These are phyloP conservation scores for Phyto melanocephala DNA, from an alignment of 2,888 invertebrate species.

Conservation along the genomic window DNA sequence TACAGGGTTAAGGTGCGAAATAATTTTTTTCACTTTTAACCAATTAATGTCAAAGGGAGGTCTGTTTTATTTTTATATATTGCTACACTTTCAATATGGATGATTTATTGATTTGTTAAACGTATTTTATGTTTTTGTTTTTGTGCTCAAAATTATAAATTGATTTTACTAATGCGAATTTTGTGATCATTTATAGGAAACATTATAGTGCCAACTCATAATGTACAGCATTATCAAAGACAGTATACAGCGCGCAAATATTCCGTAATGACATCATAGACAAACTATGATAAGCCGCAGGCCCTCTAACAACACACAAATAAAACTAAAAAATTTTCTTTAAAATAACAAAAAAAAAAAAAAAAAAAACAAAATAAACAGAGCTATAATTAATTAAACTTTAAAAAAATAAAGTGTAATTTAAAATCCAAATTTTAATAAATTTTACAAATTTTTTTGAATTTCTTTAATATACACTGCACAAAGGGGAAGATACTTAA, in stretches of 20 bases:
- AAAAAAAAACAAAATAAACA: conserved; percentile 57
- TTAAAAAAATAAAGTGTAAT: conserved; percentile 33
- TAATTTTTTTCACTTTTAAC: conserved; percentile 22
- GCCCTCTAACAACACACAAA: not conserved
- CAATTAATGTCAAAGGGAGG: conserved; percentile 42
- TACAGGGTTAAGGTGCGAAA: conserved; percentile 41
- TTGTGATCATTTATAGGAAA: conserved; percentile 62
- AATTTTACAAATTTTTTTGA: too few species aligned
- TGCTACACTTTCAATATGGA: not conserved
- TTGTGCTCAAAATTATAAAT: not conserved
- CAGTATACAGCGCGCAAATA: conserved; percentile 78
- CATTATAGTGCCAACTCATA: conserved; percentile 70
- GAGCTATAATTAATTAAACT: not conserved
- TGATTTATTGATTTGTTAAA: conserved; percentile 47
- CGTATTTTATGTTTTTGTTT: not conserved
- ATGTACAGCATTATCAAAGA: conserved; percentile 79
- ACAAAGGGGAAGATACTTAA: not conserved
- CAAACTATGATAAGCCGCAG: not conserved
- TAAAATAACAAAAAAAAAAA: conserved; percentile 56
- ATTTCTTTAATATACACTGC: not conserved
- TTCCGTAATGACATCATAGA: conserved; percentile 74
- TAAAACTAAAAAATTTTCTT: not conserved
- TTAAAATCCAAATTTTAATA: not conserved
- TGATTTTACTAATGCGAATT: conserved; percentile 47
- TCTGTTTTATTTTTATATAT: not conserved